A percentile compares a stretch with the other conserved stretches of the same genome.
Evolutionary conservation across 2,797 vertebrate genomes (phyloP).

Genomic region (Molossus molossus): DNA sequence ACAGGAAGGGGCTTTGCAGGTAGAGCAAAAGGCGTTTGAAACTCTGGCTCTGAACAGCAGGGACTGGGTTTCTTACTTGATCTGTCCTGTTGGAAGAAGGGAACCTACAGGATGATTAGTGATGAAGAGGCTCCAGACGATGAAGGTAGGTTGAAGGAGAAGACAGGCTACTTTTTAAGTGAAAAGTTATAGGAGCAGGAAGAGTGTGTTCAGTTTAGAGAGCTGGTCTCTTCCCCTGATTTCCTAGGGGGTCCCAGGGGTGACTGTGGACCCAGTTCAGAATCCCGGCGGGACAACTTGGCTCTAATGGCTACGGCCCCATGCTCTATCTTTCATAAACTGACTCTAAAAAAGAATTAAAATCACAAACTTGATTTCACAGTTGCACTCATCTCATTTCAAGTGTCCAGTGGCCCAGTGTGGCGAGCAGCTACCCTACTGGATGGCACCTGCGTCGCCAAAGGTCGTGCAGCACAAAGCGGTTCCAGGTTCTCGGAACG

Average conservation of each 20-base stretch:
- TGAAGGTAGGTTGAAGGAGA: not conserved
- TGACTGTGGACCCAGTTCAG: not conserved
- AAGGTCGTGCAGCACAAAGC: not conserved
- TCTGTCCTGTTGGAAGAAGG: not conserved
- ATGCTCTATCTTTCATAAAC: not conserved
- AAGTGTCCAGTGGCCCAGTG: no score
- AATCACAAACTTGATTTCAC: not conserved
- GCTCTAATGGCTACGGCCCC: rapidly evolving
- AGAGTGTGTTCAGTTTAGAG: not conserved
- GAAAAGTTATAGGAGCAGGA: not conserved
- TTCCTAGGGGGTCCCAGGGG: not conserved
- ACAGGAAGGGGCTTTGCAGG: not conserved
- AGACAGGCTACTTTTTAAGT: not conserved
- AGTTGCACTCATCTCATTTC: not conserved
- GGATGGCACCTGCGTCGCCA: not conserved
- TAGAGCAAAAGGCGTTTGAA: not conserved
- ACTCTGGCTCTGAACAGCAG: not conserved
- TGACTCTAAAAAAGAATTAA: not conserved
- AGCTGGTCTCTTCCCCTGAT: not conserved
- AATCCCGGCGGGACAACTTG: not conserved
- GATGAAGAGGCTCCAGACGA: not conserved
- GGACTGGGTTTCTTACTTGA: not conserved
- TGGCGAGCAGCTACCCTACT: not conserved
- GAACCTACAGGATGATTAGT: not conserved
- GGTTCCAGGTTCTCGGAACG: not conserved